Evolutionary conservation across 37 sponge, comb jelly and placozoan species (phyloP).

Genomic region (Halichondria panicea): DNA sequence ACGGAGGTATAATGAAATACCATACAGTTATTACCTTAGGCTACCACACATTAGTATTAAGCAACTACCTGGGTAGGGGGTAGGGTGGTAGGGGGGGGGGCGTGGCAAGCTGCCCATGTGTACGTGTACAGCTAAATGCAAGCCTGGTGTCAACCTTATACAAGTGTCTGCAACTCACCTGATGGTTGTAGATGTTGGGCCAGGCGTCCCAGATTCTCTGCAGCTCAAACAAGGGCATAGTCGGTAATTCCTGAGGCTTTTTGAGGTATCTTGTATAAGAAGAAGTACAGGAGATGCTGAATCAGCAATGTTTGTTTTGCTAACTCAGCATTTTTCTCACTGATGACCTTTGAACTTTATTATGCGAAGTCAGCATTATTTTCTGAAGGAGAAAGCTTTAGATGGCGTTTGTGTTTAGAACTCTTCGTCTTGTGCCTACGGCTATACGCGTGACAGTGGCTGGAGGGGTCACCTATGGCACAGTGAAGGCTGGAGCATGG

Average conservation of each 20-base stretch:
- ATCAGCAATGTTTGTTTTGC: background rate
- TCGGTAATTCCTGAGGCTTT: too few species aligned
- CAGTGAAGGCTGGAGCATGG: conserved; percentile 53
- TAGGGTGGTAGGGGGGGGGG: background rate
- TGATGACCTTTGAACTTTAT: conserved; percentile 2
- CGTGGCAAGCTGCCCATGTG: background rate
- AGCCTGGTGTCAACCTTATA: background rate
- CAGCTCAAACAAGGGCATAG: conserved; percentile 37
- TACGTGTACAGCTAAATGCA: background rate
- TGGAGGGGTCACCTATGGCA: conserved; percentile 53
- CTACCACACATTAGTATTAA: too few species aligned
- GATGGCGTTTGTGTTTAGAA: conserved; percentile 13
- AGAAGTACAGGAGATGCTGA: conserved; percentile 6
- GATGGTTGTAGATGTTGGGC: conserved; percentile 28
- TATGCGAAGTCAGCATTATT: too few species aligned
- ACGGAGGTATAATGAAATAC: too few species aligned
- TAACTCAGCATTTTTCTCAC: background rate
- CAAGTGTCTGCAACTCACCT: conserved; percentile 29
- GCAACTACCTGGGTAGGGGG: too few species aligned
- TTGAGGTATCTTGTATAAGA: background rate
- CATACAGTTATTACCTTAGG: too few species aligned
- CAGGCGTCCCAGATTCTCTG: conserved; percentile 61
- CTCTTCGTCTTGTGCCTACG: conserved; percentile 8
- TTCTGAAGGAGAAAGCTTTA: background rate
- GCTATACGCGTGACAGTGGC: conserved; percentile 21